Base-by-base conservation (phyloP, 2,888 invertebrate species). In the Ophion ventricosus region DNA sequence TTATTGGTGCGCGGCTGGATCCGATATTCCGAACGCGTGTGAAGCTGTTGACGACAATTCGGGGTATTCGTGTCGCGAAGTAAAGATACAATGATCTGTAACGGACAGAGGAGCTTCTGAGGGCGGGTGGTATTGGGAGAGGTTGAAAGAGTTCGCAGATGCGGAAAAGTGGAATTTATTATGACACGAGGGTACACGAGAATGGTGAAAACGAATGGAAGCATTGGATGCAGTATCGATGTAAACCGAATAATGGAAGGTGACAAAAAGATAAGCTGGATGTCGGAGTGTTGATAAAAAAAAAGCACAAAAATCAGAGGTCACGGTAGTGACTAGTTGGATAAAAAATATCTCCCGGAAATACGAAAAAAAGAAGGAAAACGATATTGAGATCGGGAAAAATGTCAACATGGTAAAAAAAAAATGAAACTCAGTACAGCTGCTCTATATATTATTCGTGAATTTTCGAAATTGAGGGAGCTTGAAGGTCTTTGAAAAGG, bases 191-290 rank as follows among this genome's bases (percentile, higher is more conserved):
- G n/a, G 2, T 5, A 57, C 2, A 59, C 20, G 35, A 23, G 14
- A 59, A 56, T 69, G 11, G 26, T 69, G 29, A 49, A 61, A 69
- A 66, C 63, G 40, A 67, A 74, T 11, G 57, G 59, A 66, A 29
- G 23, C 11, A 63, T 74, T 70, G 63, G 43, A 29, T 54, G 57
- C 56, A 49, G 49, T 56, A 29, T 74, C 4, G 29, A 26, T 17
- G 20, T 17, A 80, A 40, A 49, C 14, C 17, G 29, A 49, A 23
- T 35, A 35, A 43, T 43, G 70, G 57, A 64, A 64, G 73, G 54
- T 54, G 49, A 49, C 14, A 59, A 75, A 25, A 25, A 25, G 54
- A 79, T 70, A 57, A 66, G 54, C 25, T 8, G 25, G 57, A 25
- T 29, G 40, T 40, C 56, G 26, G 66, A 29, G 40, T 56, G 74